phyloP scores from a whole-genome alignment of 2,888 invertebrate genomes.

The Lissonota sp. region DNA sequence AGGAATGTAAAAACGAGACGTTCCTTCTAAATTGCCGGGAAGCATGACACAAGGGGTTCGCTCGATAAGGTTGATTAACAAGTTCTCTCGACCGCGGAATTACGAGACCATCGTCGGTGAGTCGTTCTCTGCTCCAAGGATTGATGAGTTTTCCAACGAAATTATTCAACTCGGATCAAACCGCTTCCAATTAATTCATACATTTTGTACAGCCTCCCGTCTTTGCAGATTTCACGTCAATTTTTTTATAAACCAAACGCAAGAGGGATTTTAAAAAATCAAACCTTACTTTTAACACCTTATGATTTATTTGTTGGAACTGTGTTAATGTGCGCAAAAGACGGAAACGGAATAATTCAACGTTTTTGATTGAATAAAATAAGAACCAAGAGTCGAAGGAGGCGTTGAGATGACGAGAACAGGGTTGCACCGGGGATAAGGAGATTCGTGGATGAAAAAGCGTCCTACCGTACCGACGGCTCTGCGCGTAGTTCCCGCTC shows the following conservation, averaged over 20 bases:
- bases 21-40: slow-evolving; percentile 46
- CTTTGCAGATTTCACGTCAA: too few species aligned
- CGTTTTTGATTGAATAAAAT: too few species aligned
- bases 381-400: background rate
- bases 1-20: slow-evolving; percentile 26
- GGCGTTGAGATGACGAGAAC: background rate
- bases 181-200: background rate
- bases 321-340: too few species aligned
- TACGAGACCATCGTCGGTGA: background rate
- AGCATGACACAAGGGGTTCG: slow-evolving; percentile 25
- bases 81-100: slow-evolving; percentile 9
- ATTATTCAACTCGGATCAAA: background rate
- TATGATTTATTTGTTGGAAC: too few species aligned
- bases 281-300: too few species aligned
- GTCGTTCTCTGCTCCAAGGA: background rate
- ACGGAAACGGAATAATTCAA: too few species aligned
- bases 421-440: slow-evolving; percentile 50
- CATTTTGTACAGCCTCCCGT: too few species aligned
- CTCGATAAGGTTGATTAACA: slow-evolving; percentile 29
- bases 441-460: slow-evolving; percentile 27
- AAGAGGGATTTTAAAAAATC: too few species aligned
- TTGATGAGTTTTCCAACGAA: slow-evolving; percentile 29
- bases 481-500: slow-evolving; percentile 49
- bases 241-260: too few species aligned
- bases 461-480: slow-evolving; percentile 60